These are phyloP conservation scores for Drosophila teissieri DNA, from an alignment of 1,140 invertebrate genomes.

Conservation along the genomic window DNA sequence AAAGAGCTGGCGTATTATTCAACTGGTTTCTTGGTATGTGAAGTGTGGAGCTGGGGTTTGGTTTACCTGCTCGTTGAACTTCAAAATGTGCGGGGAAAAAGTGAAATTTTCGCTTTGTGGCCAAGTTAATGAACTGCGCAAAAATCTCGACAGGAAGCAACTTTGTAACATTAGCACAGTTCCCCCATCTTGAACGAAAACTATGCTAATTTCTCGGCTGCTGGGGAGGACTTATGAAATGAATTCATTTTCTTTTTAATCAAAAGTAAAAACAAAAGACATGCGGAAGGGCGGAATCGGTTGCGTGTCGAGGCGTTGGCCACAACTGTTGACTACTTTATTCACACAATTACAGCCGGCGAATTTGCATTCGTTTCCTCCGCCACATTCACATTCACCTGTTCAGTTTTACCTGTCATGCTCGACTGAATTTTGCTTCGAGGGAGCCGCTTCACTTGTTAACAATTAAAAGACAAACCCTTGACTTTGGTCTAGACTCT, in stretches of 20 bases:
- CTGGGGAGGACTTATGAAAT: constrained; percentile 50
- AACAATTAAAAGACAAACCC: constrained; percentile 55
- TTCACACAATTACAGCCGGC: constrained; percentile 73
- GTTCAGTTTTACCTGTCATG: constrained; percentile 18
- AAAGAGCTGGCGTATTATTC: constrained; percentile 59
- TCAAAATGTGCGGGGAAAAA: constrained; percentile 73
- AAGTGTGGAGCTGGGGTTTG: neutral
- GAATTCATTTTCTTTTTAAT: constrained; percentile 61
- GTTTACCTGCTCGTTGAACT: constrained; percentile 63
- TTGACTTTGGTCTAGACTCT: constrained; percentile 50
- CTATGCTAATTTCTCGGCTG: constrained; percentile 67
- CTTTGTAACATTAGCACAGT: constrained; percentile 72
- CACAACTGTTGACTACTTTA: constrained; percentile 79
- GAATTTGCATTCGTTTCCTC: constrained; percentile 57
- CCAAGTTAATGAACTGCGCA: constrained; percentile 70
- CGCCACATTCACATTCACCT: constrained; percentile 3
- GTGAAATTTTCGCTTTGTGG: constrained; percentile 64
- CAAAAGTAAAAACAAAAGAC: constrained; percentile 5
- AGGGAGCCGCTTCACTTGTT: constrained; percentile 56
- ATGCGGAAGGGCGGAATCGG: constrained; percentile 38
- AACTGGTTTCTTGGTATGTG: constrained; percentile 76
- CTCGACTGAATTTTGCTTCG: constrained; percentile 14
- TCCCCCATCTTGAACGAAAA: constrained; percentile 43
- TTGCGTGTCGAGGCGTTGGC: constrained; percentile 64
- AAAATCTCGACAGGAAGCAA: constrained; percentile 58